Percentiles rank a stretch among this genome's conserved stretches.
These are phyloP conservation scores for Troides aeacus DNA, from an alignment of 2,888 invertebrate genomes.

Conservation along the genomic window DNA sequence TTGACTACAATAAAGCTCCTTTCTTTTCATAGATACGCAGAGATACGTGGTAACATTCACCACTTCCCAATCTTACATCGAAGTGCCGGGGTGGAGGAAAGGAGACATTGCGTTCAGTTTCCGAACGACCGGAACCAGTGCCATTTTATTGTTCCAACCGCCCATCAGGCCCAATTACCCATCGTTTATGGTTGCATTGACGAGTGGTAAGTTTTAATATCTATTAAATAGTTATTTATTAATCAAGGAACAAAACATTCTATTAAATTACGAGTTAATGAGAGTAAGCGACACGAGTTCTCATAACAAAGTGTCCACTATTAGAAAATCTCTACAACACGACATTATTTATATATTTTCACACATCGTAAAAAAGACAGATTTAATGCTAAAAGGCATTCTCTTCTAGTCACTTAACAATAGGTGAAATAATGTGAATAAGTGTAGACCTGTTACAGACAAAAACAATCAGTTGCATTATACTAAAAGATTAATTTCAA, in stretches of 20 bases:
- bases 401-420: too few relatives aligned
- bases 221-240: too few relatives aligned
- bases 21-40: conserved; percentile 86
- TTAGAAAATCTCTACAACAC: too few relatives aligned
- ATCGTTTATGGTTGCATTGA: conserved; percentile 94
- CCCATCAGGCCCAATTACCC: conserved; percentile 93
- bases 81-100: conserved; percentile 95
- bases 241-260: too few relatives aligned
- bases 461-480: background rate
- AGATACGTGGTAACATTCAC: conserved; percentile 96
- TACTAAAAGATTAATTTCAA: background rate
- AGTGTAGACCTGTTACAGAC: too few relatives aligned
- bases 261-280: too few relatives aligned
- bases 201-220: conserved; percentile 82
- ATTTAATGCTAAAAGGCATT: too few relatives aligned
- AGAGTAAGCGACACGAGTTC: too few relatives aligned
- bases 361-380: too few relatives aligned
- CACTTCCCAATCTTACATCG: conserved; percentile 94
- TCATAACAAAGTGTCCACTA: too few relatives aligned
- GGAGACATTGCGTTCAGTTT: conserved; percentile 96
- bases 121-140: conserved; percentile 93
- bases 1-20: background rate
- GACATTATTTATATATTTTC: too few relatives aligned
- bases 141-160: conserved; percentile 93
- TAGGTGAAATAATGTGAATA: too few relatives aligned